A percentile compares a stretch with the other conserved stretches of the same genome.
phyloP scores from a whole-genome alignment of 1,140 invertebrate genomes.

The Conus ventricosus region DNA sequence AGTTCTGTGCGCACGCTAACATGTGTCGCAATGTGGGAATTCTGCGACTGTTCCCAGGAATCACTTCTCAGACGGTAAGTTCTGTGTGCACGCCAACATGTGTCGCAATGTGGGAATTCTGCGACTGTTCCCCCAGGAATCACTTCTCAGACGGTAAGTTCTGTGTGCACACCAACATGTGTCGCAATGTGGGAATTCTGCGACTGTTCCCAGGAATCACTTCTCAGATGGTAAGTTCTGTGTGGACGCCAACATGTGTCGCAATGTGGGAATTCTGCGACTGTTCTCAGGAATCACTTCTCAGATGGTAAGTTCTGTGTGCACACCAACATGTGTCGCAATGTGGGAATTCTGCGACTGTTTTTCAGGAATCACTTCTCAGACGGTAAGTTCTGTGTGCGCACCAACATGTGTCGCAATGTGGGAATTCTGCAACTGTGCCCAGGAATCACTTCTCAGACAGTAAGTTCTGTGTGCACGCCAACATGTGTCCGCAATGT shows the following conservation, averaged over 20 bases:
- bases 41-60: slow-evolving; percentile 92
- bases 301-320: slow-evolving; percentile 80
- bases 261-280: slow-evolving; percentile 89
- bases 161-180: slow-evolving; percentile 76
- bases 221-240: slow-evolving; percentile 80
- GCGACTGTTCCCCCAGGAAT: slow-evolving; percentile 88
- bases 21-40: slow-evolving; percentile 90
- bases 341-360: slow-evolving; percentile 90
- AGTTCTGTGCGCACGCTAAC: slow-evolving; percentile 86
- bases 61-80: slow-evolving; percentile 85
- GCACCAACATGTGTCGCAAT: slow-evolving; percentile 86
- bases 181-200: slow-evolving; percentile 89
- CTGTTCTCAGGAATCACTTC: slow-evolving; percentile 89
- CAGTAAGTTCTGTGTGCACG: slow-evolving; percentile 77
- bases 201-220: slow-evolving; percentile 91
- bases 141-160: slow-evolving; percentile 83
- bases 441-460: slow-evolving; percentile 89
- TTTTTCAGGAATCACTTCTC: slow-evolving; percentile 88
- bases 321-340: slow-evolving; percentile 81
- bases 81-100: slow-evolving; percentile 74
- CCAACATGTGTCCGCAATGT: slow-evolving; percentile 87
- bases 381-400: slow-evolving; percentile 86
- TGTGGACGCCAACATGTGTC: slow-evolving; percentile 79
- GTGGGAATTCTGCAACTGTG: slow-evolving; percentile 91
- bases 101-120: slow-evolving; percentile 90